These are phyloP conservation scores for Lepidurus arcticus DNA, from an alignment of 1,140 invertebrate species.

Conservation along the genomic window DNA sequence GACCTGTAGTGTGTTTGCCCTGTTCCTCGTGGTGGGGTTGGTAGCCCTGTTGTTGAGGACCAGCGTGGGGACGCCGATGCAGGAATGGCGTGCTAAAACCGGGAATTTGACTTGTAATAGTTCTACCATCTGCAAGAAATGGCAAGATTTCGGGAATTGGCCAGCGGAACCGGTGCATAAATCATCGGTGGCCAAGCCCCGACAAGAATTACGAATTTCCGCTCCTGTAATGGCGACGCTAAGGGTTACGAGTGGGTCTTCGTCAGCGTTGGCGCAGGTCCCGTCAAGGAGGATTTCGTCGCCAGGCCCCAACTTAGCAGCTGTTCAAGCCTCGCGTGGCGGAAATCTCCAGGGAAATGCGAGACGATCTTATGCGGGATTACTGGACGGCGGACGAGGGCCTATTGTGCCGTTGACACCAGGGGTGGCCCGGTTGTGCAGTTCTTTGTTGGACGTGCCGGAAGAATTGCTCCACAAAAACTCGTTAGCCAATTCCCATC, in stretches of 20 bases:
- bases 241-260: background rate
- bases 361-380: conserved; percentile 10
- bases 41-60: background rate
- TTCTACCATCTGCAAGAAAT: background rate
- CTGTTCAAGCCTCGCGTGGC: background rate
- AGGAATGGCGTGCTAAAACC: background rate
- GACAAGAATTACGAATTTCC: background rate
- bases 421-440: conserved; percentile 1
- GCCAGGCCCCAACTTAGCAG: background rate
- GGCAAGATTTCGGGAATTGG: background rate
- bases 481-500: background rate
- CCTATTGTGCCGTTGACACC: conserved; percentile 1
- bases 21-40: background rate
- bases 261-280: background rate
- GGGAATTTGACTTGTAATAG: background rate
- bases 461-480: background rate
- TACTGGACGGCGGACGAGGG: background rate
- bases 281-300: background rate
- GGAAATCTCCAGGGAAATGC: background rate
- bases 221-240: background rate
- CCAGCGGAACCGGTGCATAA: background rate
- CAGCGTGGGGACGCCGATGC: background rate
- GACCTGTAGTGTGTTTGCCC: background rate
- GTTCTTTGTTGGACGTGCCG: conserved; percentile 12
- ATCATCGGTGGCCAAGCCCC: background rate